phyloP scores from a whole-genome alignment of 2,888 invertebrate species.

The Drosophila vallismaia region DNA sequence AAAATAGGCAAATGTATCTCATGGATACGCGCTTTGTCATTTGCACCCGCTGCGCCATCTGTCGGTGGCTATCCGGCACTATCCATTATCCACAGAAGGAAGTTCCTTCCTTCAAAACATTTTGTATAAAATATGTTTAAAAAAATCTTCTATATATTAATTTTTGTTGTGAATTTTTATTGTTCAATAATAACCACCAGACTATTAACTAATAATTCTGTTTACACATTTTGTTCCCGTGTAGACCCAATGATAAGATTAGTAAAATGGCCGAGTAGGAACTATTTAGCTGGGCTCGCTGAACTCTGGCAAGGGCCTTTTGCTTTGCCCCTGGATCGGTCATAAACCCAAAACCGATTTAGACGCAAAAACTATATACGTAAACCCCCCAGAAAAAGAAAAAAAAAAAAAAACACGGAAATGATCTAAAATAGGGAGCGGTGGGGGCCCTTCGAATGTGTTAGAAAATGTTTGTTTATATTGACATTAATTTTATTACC shows the following conservation, averaged over 20 bases:
- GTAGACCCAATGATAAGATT: conserved; percentile 71
- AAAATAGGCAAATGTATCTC: conserved; percentile 38
- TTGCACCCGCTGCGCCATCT: conserved; percentile 40
- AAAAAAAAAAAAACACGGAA: conserved; percentile 31
- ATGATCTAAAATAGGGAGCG: conserved; percentile 10
- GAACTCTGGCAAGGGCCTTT: conserved; percentile 70
- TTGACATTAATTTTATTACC: conserved; percentile 18
- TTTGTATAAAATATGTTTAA: too few relatives aligned
- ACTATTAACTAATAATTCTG: conserved; percentile 7
- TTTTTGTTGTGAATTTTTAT: background rate
- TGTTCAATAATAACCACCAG: background rate
- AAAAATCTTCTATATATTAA: too few relatives aligned
- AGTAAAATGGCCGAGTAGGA: conserved; percentile 7
- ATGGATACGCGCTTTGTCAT: conserved; percentile 27
- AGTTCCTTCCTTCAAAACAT: conserved; percentile 12
- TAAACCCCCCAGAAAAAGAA: too few relatives aligned
- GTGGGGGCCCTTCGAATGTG: conserved; percentile 21
- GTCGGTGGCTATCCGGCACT: conserved; percentile 5
- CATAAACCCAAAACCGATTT: conserved; percentile 27
- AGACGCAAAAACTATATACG: conserved; percentile 13
- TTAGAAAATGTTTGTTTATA: conserved; percentile 30
- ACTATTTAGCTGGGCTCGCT: conserved; percentile 18
- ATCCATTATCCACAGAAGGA: background rate
- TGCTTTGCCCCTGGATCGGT: conserved; percentile 24
- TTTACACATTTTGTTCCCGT: conserved; percentile 64